These are phyloP conservation scores for Meteorus cinctellus DNA, from an alignment of 2,888 invertebrate genomes.

Conservation along the genomic window DNA sequence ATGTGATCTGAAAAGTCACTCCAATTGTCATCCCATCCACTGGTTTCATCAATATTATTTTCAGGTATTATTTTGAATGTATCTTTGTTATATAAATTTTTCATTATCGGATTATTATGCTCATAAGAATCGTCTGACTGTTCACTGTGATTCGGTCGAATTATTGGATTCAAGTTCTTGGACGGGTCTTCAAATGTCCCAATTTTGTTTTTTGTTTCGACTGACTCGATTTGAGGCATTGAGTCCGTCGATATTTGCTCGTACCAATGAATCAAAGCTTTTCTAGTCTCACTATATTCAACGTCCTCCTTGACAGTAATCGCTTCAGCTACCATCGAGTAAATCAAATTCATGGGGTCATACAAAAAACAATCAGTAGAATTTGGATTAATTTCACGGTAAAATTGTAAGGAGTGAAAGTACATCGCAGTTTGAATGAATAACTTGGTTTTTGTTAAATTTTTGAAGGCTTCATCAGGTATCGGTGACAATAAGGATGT, in stretches of 20 bases:
- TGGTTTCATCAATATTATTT: slow-evolving; percentile 31
- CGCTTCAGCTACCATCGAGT: slow-evolving; percentile 50
- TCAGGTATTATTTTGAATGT: slow-evolving; percentile 42
- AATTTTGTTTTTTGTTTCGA: neutral
- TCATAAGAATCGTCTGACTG: neutral
- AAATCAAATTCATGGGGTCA: slow-evolving; percentile 63
- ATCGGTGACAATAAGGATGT: slow-evolving; percentile 42
- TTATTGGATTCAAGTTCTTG: slow-evolving; percentile 27
- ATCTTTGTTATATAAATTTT: slow-evolving; percentile 43
- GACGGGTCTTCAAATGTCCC: slow-evolving; percentile 25
- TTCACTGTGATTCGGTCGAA: slow-evolving; percentile 4
- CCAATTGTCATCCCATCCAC: slow-evolving; percentile 64
- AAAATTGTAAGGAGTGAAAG: slow-evolving; percentile 62
- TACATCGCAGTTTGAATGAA: slow-evolving; percentile 63
- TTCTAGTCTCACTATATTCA: slow-evolving; percentile 50
- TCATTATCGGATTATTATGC: slow-evolving; percentile 4
- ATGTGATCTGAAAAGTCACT: slow-evolving; percentile 63
- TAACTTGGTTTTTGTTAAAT: slow-evolving; percentile 61
- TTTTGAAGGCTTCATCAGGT: slow-evolving; percentile 59
- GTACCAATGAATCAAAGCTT: slow-evolving; percentile 55
- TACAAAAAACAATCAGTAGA: slow-evolving; percentile 57
- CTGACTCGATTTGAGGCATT: neutral
- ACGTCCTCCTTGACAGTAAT: slow-evolving; percentile 21
- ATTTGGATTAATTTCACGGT: slow-evolving; percentile 55
- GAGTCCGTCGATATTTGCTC: neutral